Percentiles rank a stretch among this genome's conserved stretches.
Evolutionary conservation across 2,797 vertebrate species (phyloP).

Genomic region (Cirrhinus mrigala): DNA sequence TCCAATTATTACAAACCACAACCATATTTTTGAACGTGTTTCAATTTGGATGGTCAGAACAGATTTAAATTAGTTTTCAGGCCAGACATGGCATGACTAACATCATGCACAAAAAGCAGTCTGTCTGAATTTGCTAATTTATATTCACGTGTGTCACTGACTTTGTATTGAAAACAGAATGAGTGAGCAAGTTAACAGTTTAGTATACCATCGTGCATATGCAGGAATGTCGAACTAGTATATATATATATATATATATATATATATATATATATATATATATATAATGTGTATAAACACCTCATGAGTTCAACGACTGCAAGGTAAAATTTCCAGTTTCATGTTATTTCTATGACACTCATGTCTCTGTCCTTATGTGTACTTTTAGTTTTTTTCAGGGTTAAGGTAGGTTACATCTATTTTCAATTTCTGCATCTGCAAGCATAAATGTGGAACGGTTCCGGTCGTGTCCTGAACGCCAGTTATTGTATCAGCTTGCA

Average conservation of each 20-base stretch:
- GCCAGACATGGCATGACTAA: neutral
- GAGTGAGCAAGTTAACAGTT: neutral
- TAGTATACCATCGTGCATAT: neutral
- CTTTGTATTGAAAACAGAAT: neutral
- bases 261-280: too few species aligned
- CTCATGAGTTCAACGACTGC: neutral
- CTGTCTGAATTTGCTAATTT: neutral
- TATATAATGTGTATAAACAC: too few species aligned
- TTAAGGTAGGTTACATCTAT: neutral
- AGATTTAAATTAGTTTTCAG: neutral
- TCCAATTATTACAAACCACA: neutral
- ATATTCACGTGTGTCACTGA: neutral
- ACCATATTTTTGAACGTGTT: neutral
- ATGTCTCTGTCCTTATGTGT: neutral
- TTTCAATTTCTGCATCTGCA: neutral
- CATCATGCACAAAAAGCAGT: neutral
- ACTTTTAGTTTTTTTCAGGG: neutral
- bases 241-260: too few species aligned
- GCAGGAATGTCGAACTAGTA: neutral
- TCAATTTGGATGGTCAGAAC: neutral
- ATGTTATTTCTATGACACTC: neutral
- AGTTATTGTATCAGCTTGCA: neutral
- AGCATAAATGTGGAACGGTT: conserved; percentile 1
- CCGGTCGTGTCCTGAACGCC: neutral
- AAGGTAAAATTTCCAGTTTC: neutral